Evolutionary conservation across 2,888 invertebrate species (phyloP).

Genomic region (Mechanitis mazaeus): DNA sequence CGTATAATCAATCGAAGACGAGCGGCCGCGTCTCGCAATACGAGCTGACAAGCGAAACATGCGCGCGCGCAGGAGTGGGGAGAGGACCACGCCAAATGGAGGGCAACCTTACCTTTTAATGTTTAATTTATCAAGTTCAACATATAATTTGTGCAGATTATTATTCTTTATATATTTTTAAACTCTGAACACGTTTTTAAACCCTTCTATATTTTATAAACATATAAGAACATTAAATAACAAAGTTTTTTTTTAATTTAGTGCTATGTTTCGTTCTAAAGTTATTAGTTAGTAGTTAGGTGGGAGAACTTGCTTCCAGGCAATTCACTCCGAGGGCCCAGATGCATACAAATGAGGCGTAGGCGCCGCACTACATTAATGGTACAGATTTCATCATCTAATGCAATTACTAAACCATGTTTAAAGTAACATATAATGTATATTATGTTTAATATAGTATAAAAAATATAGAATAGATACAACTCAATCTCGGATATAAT

Average conservation of each 20-base stretch:
- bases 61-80: constrained; percentile 57
- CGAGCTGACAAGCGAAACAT: constrained; percentile 50
- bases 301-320: constrained; percentile 56
- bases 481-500: too few species aligned
- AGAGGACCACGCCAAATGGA: constrained; percentile 60
- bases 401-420: constrained; percentile 24
- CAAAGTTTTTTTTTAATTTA: too few species aligned
- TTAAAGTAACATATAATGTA: neutral
- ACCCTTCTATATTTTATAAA: too few species aligned
- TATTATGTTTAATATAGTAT: neutral
- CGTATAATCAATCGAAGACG: constrained; percentile 52
- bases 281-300: constrained; percentile 24
- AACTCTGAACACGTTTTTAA: too few species aligned
- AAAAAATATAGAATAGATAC: too few species aligned
- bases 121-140: constrained; percentile 33
- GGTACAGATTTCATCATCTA: constrained; percentile 54
- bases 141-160: constrained; percentile 22
- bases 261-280: neutral
- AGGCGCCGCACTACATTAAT: constrained; percentile 59
- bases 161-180: constrained; percentile 22
- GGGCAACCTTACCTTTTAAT: constrained; percentile 44
- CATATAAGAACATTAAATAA: too few species aligned
- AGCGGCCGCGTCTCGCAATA: constrained; percentile 48
- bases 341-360: constrained; percentile 63
- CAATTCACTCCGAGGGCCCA: constrained; percentile 54